phyloP scores from a whole-genome alignment of 1,140 invertebrate species.

The Euschistus heros region DNA sequence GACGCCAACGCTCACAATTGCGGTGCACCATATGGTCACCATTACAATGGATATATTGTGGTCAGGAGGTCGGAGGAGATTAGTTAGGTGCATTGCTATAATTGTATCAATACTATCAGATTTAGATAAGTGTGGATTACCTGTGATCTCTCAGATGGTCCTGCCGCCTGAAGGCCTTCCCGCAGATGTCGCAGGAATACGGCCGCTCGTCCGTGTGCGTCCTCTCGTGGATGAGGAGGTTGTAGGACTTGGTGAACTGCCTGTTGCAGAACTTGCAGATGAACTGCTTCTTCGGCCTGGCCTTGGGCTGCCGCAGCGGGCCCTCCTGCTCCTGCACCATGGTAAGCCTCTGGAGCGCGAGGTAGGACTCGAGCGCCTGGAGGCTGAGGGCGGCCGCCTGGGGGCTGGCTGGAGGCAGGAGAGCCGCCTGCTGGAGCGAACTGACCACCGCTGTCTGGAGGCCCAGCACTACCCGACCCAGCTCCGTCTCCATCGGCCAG shows the following conservation, averaged over 20 bases:
- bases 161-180: conserved; percentile 53
- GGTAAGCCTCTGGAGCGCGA: conserved; percentile 58
- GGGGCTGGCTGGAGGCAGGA: conserved; percentile 62
- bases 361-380: conserved; percentile 70
- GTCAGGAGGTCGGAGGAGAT: too few species aligned
- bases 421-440: conserved; percentile 59
- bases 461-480: conserved; percentile 51
- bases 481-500: background rate
- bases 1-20: too few species aligned
- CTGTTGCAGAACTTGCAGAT: conserved; percentile 91
- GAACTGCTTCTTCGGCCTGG: conserved; percentile 59
- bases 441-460: conserved; percentile 65
- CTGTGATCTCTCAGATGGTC: conserved; percentile 42
- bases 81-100: too few species aligned
- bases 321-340: conserved; percentile 42
- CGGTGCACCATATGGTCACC: too few species aligned
- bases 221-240: conserved; percentile 93
- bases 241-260: conserved; percentile 96
- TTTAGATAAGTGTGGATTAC: conserved; percentile 26
- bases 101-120: too few species aligned
- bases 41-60: too few species aligned
- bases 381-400: conserved; percentile 67
- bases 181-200: too few species aligned
- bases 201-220: too few species aligned
- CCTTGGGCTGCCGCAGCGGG: conserved; percentile 39